Percentiles rank a stretch among this genome's conserved stretches.
phyloP scores from a whole-genome alignment of 2,888 invertebrate species.

The Argynnis bischoffii region DNA sequence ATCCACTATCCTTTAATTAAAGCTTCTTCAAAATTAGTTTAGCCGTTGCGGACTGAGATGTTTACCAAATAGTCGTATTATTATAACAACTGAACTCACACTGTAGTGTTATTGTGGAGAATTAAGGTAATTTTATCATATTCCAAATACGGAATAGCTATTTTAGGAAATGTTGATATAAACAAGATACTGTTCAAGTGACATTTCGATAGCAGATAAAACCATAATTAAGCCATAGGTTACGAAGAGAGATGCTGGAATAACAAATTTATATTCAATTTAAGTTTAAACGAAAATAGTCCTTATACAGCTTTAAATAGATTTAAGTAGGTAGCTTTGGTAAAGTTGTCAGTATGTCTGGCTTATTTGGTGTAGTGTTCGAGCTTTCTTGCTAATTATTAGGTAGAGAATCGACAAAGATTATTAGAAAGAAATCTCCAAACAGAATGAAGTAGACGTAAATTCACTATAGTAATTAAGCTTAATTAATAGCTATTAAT shows the following conservation, averaged over 20 bases:
- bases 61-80: no score
- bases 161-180: conserved; percentile 3
- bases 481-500: not conserved
- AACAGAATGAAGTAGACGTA: not conserved
- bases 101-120: not conserved
- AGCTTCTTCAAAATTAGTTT: no score
- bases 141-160: not conserved
- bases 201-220: conserved; percentile 17
- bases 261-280: not conserved
- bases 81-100: no score
- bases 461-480: not conserved
- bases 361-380: conserved; percentile 58
- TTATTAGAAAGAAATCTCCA: not conserved
- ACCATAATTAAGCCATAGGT: conserved; percentile 34
- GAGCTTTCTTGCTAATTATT: conserved; percentile 63
- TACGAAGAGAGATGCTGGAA: conserved; percentile 7
- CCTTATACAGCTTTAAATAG: conserved; percentile 39
- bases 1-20: no score
- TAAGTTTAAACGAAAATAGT: conserved; percentile 30
- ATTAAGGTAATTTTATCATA: not conserved
- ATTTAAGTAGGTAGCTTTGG: conserved; percentile 27
- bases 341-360: conserved; percentile 48
- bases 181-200: conserved; percentile 14
- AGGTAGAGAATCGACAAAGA: conserved; percentile 45
- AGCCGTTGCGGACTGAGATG: no score